A percentile compares a stretch with the other conserved stretches of the same genome.
Evolutionary conservation across 2,888 invertebrate genomes (phyloP).

Genomic region (Heliconius sara): DNA sequence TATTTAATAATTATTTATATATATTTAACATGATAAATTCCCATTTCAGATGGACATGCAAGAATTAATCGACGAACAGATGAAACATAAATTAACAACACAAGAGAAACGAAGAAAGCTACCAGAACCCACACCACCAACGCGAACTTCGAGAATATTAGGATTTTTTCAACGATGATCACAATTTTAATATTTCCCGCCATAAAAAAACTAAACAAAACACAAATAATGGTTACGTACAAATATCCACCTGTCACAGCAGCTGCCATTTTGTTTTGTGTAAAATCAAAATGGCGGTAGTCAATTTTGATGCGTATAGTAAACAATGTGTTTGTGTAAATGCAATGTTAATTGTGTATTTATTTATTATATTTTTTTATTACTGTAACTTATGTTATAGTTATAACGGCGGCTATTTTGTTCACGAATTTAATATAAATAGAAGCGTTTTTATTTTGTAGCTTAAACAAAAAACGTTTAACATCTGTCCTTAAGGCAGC

Average conservation of each 20-base stretch:
- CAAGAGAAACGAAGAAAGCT: slow-evolving; percentile 83
- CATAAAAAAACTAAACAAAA: slow-evolving; percentile 46
- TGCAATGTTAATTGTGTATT: slow-evolving; percentile 62
- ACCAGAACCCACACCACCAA: slow-evolving; percentile 70
- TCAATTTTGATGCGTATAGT: slow-evolving; percentile 56
- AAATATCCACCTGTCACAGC: slow-evolving; percentile 15
- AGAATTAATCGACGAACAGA: slow-evolving; percentile 94
- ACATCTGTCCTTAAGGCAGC: slow-evolving; percentile 58
- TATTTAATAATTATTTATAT: too few relatives aligned
- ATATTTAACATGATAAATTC: background rate
- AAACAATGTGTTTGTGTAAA: slow-evolving; percentile 50
- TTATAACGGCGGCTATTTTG: background rate
- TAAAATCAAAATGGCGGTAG: slow-evolving; percentile 15
- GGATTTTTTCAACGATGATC: slow-evolving; percentile 83
- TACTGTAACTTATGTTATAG: background rate
- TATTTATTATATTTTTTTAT: slow-evolving; percentile 57
- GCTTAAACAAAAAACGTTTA: slow-evolving; percentile 54
- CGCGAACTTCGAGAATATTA: slow-evolving; percentile 70
- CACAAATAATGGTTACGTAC: slow-evolving; percentile 43
- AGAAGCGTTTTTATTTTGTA: background rate
- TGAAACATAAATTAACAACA: slow-evolving; percentile 91
- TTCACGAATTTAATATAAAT: slow-evolving; percentile 2
- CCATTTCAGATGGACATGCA: slow-evolving; percentile 95
- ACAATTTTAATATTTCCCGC: slow-evolving; percentile 56
- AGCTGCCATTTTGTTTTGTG: slow-evolving; percentile 17